phyloP scores from a whole-genome alignment of 64 coral and sea anemone species.

The Platygyra sinensis region DNA sequence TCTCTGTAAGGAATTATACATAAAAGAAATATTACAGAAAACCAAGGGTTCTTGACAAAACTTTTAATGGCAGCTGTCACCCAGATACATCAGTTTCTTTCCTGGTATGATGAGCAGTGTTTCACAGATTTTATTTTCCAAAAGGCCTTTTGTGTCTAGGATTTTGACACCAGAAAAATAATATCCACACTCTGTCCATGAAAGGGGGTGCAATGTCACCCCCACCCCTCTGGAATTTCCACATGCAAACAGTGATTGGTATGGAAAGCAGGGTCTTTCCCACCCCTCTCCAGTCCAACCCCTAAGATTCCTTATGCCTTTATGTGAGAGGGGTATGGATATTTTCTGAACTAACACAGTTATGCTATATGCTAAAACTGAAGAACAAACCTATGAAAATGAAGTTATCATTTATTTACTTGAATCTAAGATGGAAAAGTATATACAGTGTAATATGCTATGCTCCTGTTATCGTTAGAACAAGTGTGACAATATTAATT shows the following conservation, averaged over 20 bases:
- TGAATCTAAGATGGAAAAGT: slow-evolving; percentile 21
- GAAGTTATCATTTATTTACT: slow-evolving; percentile 28
- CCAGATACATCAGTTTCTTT: slow-evolving; percentile 14
- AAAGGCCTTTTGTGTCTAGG: slow-evolving; percentile 15
- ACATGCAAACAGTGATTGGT: slow-evolving; percentile 24
- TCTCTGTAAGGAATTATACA: slow-evolving; percentile 31
- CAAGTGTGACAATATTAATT: not conserved
- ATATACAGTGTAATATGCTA: not conserved
- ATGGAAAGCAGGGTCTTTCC: slow-evolving; percentile 17
- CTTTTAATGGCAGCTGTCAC: slow-evolving; percentile 20
- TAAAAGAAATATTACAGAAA: slow-evolving; percentile 27
- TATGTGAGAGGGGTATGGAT: not conserved
- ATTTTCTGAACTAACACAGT: slow-evolving; percentile 5
- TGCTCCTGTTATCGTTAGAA: not conserved
- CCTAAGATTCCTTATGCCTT: not conserved
- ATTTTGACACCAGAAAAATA: slow-evolving; percentile 37
- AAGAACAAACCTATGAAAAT: slow-evolving; percentile 36
- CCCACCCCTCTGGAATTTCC: slow-evolving; percentile 12
- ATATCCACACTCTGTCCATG: slow-evolving; percentile 22
- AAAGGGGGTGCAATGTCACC: slow-evolving; percentile 10
- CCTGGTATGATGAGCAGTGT: slow-evolving; percentile 19
- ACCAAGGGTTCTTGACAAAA: slow-evolving; percentile 31
- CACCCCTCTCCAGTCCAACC: not conserved
- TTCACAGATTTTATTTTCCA: slow-evolving; percentile 28
- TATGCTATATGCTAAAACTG: slow-evolving; percentile 9